Base-by-base conservation (phyloP, 1,140 invertebrate genomes). In the Bactericera cockerelli region DNA sequence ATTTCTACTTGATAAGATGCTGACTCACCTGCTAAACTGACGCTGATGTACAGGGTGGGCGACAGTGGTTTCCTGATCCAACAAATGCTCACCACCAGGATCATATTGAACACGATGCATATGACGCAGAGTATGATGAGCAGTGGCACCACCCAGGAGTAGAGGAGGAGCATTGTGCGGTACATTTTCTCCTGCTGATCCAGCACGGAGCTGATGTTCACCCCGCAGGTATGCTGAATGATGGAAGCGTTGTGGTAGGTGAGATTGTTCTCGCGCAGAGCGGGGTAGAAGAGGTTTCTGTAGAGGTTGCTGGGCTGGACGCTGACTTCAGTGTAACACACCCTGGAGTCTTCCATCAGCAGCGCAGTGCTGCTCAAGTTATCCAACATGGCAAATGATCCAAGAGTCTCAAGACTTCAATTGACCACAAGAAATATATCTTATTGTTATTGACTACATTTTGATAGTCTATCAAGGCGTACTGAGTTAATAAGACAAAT, bases 31-130 rank as follows among this genome's bases (percentile, higher is more conserved):
- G 79, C 77, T 31, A 82, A 67, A 64, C 79, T 81, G 1, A 82
- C 64, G 61, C 75, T 78, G 59, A 82, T 77, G 56, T 76, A 73
- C 1, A 81, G 67, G 6, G 79, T 80, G 1, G 79, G 76, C 1
- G 78, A 76, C 56, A 81, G 66, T 0, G 76, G 74, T 25, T 72
- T 66, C 53, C 75, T 65, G 10, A 81, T 74, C 76, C 77, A 80
- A 26, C 69, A 69, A 6, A 73, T 70, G 55, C 76, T 73, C 3
- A 72, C 60, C 4, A 80, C 69, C 16, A 81, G 74, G 10, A 75
- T 64, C 0, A 76, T 61, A 66, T 81, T 81, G 39, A 78, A 68
- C 4, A 70, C 24, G 33, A 77, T 66, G 0, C 77, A 75, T 10
- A 76, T 59, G 0, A 74, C 33, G 60, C 79, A 79, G 24, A 77